phyloP scores from a whole-genome alignment of 2,113 vertebrate species.

The Heloderma charlesbogerti region DNA sequence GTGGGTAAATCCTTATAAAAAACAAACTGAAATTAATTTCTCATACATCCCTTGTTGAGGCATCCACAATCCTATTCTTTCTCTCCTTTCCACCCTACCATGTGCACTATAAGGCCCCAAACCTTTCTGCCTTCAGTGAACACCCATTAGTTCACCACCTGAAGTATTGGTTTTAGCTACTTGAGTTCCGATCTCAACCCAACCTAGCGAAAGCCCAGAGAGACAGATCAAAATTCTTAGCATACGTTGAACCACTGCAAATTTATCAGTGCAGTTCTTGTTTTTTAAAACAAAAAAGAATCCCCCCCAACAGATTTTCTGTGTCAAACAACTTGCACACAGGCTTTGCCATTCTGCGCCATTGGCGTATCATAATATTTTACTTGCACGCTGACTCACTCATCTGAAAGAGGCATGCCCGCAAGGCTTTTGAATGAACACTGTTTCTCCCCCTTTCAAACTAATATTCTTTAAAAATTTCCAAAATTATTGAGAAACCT shows the following conservation, averaged over 20 bases:
- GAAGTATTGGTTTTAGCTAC: conserved; percentile 29
- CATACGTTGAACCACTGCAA: conserved; percentile 32
- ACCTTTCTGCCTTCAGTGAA: neutral
- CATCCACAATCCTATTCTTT: neutral
- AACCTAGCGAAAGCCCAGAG: neutral
- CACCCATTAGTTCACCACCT: conserved; percentile 8
- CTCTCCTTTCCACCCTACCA: neutral
- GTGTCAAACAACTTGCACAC: conserved; percentile 13
- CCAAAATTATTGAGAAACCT: conserved; percentile 49
- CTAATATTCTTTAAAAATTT: conserved; percentile 52
- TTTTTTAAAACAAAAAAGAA: neutral
- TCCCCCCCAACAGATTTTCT: neutral
- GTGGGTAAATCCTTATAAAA: too few species aligned
- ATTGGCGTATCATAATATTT: conserved; percentile 40
- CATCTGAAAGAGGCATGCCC: conserved; percentile 45
- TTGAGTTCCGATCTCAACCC: conserved; percentile 30
- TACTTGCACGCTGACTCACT: conserved; percentile 43
- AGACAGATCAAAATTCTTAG: conserved; percentile 50
- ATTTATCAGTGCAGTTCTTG: conserved; percentile 41
- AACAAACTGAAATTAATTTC: too few species aligned
- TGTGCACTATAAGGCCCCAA: conserved; percentile 1
- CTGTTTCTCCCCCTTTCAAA: conserved; percentile 17
- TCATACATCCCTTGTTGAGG: too few species aligned
- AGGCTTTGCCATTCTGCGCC: neutral
- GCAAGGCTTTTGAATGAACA: conserved; percentile 46